These are phyloP conservation scores for Melanotaenia boesemani DNA, from an alignment of 2,797 vertebrate species.

Conservation along the genomic window DNA sequence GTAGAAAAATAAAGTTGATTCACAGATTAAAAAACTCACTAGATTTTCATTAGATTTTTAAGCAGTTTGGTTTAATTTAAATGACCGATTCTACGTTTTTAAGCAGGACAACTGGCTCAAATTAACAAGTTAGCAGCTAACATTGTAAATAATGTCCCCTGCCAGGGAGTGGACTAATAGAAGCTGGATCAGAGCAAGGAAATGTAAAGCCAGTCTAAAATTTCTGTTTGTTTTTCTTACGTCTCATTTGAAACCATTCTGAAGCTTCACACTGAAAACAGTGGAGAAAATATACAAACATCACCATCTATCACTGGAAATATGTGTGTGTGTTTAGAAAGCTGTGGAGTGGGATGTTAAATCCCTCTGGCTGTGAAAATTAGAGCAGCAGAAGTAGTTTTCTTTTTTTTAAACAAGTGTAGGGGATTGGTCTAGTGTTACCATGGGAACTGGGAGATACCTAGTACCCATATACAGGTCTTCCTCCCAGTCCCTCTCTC, in stretches of 20 bases:
- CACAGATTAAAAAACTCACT: too few relatives aligned
- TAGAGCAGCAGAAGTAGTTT: slow-evolving; percentile 41
- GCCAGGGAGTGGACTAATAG: too few relatives aligned
- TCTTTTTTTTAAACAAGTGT: slow-evolving; percentile 19
- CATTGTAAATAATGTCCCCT: too few relatives aligned
- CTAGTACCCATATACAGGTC: slow-evolving; percentile 56
- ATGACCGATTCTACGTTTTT: neutral
- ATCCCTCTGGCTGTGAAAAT: slow-evolving; percentile 56
- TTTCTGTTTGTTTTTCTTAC: neutral
- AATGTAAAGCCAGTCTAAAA: neutral
- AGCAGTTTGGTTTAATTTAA: neutral
- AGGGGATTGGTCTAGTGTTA: slow-evolving; percentile 63
- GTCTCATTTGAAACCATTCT: too few relatives aligned
- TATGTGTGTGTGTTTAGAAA: slow-evolving; percentile 23
- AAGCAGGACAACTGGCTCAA: too few relatives aligned
- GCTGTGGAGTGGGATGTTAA: slow-evolving; percentile 26
- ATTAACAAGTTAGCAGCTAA: too few relatives aligned
- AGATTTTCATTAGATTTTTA: too few relatives aligned
- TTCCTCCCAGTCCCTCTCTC: slow-evolving; percentile 12
- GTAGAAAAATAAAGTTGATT: too few relatives aligned
- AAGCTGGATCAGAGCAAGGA: too few relatives aligned
- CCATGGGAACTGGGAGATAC: slow-evolving; percentile 87
- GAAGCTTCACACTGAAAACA: too few relatives aligned
- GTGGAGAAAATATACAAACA: too few relatives aligned
- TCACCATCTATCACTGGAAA: neutral